Conservation (phyloP, 2,888 invertebrate genomes). For the Cartodere bifasciata region DNA sequence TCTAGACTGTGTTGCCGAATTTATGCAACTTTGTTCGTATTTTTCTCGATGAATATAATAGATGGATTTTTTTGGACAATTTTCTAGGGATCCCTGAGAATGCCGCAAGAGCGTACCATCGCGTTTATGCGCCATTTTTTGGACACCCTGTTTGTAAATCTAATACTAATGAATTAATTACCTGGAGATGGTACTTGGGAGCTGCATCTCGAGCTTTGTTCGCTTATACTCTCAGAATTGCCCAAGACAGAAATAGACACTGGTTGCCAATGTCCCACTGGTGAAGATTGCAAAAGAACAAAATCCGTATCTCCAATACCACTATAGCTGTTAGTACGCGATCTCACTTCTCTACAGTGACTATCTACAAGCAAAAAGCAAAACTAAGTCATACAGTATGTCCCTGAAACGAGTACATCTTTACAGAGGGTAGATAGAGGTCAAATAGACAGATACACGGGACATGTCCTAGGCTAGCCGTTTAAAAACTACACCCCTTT, state of each 20-base stretch:
- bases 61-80: not conserved
- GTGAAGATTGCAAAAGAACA: conserved; percentile 41
- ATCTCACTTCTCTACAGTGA: conserved; percentile 19
- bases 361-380: conserved; percentile 9
- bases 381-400: not conserved
- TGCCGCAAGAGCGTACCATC: too few relatives aligned
- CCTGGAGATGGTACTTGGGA: conserved; percentile 31
- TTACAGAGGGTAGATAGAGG: too few relatives aligned
- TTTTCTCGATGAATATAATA: conserved; percentile 1
- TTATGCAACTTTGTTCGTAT: not conserved
- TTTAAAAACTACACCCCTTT: too few relatives aligned
- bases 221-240: conserved; percentile 33
- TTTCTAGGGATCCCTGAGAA: too few relatives aligned
- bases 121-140: too few relatives aligned
- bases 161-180: conserved; percentile 16
- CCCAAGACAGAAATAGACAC: conserved; percentile 32
- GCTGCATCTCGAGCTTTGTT: conserved; percentile 34
- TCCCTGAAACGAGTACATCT: too few relatives aligned
- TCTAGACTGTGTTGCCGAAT: not conserved
- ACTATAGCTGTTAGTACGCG: conserved; percentile 31
- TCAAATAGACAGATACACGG: too few relatives aligned
- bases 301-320: conserved; percentile 40
- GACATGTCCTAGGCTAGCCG: too few relatives aligned
- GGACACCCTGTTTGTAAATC: not conserved
- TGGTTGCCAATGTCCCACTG: conserved; percentile 40